Evolutionary conservation across 1,140 invertebrate species (phyloP), one percentile per base, ranked within the genome.

Genomic region (Drosophila oshimai): DNA sequence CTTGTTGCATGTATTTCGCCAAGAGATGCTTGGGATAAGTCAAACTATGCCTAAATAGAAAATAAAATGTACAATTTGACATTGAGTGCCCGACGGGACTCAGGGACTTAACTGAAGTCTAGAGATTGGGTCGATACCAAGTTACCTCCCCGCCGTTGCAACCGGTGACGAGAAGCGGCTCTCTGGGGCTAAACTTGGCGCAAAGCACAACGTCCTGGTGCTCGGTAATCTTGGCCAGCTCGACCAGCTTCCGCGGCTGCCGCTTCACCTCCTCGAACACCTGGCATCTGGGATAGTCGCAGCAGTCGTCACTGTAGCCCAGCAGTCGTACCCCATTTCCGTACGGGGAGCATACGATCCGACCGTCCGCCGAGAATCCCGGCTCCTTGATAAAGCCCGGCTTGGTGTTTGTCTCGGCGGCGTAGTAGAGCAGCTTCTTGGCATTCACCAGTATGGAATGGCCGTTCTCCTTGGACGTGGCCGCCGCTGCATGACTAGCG

Each of bases 261-360:
- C 72, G 42, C 39, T 90, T 90, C 72, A 70, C 90, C 91, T 72
- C 51, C 72, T 31, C 91, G 86, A 41, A 84, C 62, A 42, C 91
- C 77, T 10, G 94, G 93, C 1, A 67, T 94, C 93, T 93, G 2
- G 95, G 95, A 26, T 98, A 90, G 90, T 98, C 97, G 33, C 94
- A 92, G 90, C 97, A 97, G 6, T 94, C 91, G 0, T 93, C 92
- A 61, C 95, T 95, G 78, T 98, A 97, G 1, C 95, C 94, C 6
- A 98, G 91, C 0, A 99, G 91, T 13, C 97, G 92, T 28, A 98
- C 94, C 3, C 97, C 97, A 72, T 94, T 95, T 1, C 94, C 96
- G 89, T 95, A 98, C 0, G 97, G 97, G 0, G 97, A 98, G 86
- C 96, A 97, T 17, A 99, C 95, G 0, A 98, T 89, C 22, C 97